phyloP scores from a whole-genome alignment of 2,797 vertebrate species.

The Poliocrania exsul region DNA sequence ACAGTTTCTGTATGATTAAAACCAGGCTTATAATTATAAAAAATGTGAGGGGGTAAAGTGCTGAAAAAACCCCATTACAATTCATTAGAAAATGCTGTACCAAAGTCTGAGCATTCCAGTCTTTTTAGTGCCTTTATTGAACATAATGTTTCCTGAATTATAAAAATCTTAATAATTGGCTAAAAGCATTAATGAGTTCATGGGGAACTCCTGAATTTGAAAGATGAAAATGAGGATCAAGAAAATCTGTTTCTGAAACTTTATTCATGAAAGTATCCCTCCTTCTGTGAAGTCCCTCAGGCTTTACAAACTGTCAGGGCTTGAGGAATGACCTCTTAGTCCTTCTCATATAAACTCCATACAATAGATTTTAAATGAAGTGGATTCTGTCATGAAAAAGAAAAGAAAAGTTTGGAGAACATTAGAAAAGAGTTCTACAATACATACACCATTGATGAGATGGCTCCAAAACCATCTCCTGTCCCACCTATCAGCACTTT shows the following conservation, averaged over 20 bases:
- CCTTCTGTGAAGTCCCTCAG: neutral
- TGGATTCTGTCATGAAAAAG: neutral
- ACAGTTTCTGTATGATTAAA: neutral
- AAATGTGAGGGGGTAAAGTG: neutral
- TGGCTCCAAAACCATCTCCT: neutral
- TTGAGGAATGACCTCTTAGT: neutral
- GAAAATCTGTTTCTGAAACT: neutral
- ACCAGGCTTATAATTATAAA: neutral
- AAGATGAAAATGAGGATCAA: neutral
- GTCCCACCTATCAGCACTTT: neutral
- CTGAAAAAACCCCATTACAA: neutral
- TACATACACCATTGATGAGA: neutral
- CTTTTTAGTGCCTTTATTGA: neutral
- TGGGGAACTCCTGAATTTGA: neutral
- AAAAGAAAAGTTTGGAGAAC: neutral
- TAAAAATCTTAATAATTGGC: neutral
- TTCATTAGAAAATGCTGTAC: neutral
- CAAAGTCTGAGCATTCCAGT: neutral
- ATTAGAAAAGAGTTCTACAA: neutral
- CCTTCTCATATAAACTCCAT: neutral
- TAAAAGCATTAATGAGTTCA: neutral
- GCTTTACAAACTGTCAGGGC: neutral
- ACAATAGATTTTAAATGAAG: neutral
- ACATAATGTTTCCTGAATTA: neutral
- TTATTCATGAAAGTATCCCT: neutral